Evolutionary conservation across 2,888 invertebrate genomes (phyloP), one percentile per base, ranked within the genome.

Genomic region (Galeopsomyia nigrocyanea): DNA sequence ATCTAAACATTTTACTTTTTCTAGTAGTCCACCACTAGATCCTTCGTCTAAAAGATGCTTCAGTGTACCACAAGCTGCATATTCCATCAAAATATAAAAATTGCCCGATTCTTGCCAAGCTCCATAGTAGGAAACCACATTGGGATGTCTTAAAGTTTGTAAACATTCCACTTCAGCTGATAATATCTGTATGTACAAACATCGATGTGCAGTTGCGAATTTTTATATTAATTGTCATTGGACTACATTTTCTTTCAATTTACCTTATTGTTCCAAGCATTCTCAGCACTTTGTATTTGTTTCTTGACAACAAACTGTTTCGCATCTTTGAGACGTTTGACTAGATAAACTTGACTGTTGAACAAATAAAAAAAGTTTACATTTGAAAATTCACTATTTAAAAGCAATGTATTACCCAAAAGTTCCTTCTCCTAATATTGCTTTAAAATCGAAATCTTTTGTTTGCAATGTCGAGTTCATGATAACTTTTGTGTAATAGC

Each of bases 21-120:
- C 82, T 13, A 75, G 74, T 10, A 86, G 78, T n/a, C n/a, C n/a
- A 0, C 85, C 82, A 14, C 63, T 70, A 1, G 77, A 60, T n/a
- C 81, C 80, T 57, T 77, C 79, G 22, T 90, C 89, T 83, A 95
- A 89, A 78, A 90, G 91, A 77, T 94, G 92, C 75, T 92, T 91
- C 77, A 95, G 86, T 78, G 93, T 95, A 66, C 95, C 95, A 77
- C 91, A 91, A 78, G 90, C 90, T 2, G 95, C 95, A 83, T 93
- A 95, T 86, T 96, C 95, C 95, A 96, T 95, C n/a, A 93, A 91
- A 82, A 96, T 95, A 85, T 82, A 83, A 75, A 82, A 80, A n/a
- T 77, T 76, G 57, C 76, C 74, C 16, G 80, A 69, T 55, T 83
- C 82, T 46, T 78, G 77, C 86, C 86, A 86, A 21, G 83, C 83